A percentile compares a stretch with the other conserved stretches of the same genome.
phyloP scores from a whole-genome alignment of 2,888 invertebrate species.

The Tineola bisselliella region DNA sequence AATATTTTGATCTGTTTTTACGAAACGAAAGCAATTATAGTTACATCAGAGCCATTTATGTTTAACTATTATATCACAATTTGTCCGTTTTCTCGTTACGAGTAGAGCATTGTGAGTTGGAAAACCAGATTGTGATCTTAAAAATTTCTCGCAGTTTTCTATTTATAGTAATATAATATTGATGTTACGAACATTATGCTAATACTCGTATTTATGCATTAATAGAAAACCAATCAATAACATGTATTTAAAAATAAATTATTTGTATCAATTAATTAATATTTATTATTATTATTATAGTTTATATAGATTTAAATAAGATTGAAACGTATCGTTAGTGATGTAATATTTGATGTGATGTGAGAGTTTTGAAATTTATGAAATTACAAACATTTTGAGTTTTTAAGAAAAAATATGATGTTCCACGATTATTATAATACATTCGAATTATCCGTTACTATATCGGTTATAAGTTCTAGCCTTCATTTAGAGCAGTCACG shows the following conservation, averaged over 20 bases:
- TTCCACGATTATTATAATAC: too few species aligned
- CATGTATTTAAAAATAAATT: background rate
- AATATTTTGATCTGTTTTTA: background rate
- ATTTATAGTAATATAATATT: background rate
- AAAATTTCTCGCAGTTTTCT: background rate
- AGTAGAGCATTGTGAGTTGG: background rate
- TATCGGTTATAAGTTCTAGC: too few species aligned
- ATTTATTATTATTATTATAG: background rate
- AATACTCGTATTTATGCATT: background rate
- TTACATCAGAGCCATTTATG: background rate
- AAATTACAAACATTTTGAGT: too few species aligned
- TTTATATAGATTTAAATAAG: too few species aligned
- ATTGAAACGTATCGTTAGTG: too few species aligned
- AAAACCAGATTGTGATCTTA: background rate
- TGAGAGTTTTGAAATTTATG: too few species aligned
- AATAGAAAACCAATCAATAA: background rate
- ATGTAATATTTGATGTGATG: background rate
- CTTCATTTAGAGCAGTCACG: too few species aligned
- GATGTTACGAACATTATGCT: background rate
- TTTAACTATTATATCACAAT: background rate
- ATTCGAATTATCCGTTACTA: too few species aligned
- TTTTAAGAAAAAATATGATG: too few species aligned
- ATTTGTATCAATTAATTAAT: background rate
- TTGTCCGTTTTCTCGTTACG: background rate
- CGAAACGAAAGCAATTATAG: background rate